Base-by-base conservation (phyloP, 2,797 vertebrate genomes). In the Darevskia mixta region DNA sequence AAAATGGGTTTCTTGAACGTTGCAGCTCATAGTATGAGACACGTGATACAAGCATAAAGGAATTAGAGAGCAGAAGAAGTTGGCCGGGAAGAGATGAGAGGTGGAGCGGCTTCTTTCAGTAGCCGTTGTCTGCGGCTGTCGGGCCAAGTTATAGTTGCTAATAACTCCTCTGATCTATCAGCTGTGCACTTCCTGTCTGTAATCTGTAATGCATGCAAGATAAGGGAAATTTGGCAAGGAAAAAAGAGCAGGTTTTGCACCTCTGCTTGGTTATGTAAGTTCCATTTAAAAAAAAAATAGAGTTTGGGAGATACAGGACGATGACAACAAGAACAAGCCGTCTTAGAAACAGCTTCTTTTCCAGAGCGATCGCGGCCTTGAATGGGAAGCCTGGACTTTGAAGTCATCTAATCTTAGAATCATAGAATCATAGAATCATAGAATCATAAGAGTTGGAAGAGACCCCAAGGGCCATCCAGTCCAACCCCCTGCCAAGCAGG, bases 171-270 rank as follows among this genome's bases (percentile, higher is more conserved):
- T 89, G 8, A 5, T 66, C 38, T 86, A 92, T 82, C 23, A 64
- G 43, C n/a, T 77, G 73, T 61, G 84, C 0, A 0, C 87, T 94
- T 95, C 89, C 88, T 0, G 81, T 87, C 77, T 77, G 87, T 82
- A 49, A 88, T 89, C 87, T 89, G 83, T 88, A 93, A 89, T 82
- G 94, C 90, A 94, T 91, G 79, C 73, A 93, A 94, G 93, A 93
- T 91, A 95, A 91, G 86, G 71, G 69, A 91, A 90, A 88, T 91
- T 66, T 8, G 91, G 79, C 82, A 82, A 79, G 38, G 8, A 1
- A 35, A 1, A 49, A 49, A 49, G 13, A 23, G 0, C 13, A 1
- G n/a, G 71, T 10, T 1, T 13, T 86, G 90, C 83, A 75, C 38
- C 67, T 78, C 93, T 83, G 71, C 66, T 72, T 87, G 69, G 69